Evolutionary conservation across 1,140 invertebrate species (phyloP).

Genomic region (Lepidurus couesii): DNA sequence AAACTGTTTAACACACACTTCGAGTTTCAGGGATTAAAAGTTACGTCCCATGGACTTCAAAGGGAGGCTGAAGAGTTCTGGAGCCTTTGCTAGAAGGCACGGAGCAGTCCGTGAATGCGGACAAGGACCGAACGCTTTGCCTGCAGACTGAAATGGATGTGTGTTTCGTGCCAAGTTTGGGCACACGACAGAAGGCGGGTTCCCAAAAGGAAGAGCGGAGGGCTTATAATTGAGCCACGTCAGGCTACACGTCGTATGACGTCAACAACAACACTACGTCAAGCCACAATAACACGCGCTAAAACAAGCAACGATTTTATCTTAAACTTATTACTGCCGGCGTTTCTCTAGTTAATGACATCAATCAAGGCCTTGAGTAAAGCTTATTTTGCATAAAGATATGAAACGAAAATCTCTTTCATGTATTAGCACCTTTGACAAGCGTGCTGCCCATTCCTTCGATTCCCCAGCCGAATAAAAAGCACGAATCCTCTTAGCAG

Average conservation of each 20-base stretch:
- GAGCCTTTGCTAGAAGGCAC: not conserved
- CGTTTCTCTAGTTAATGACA: too few species aligned
- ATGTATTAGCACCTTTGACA: too few species aligned
- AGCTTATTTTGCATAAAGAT: too few species aligned
- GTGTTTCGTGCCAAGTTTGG: conserved; percentile 16
- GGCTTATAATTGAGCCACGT: not conserved
- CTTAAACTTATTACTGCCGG: too few species aligned
- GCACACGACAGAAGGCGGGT: not conserved
- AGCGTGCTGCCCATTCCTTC: too few species aligned
- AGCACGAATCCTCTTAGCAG: too few species aligned
- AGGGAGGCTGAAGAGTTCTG: not conserved
- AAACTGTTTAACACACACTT: not conserved
- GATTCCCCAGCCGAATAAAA: too few species aligned
- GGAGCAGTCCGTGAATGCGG: not conserved
- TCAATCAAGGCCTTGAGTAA: too few species aligned
- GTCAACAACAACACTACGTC: too few species aligned
- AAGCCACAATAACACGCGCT: too few species aligned
- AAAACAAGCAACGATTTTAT: too few species aligned
- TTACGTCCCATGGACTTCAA: not conserved
- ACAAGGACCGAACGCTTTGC: not conserved
- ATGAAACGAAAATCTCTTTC: too few species aligned
- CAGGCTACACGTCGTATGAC: not conserved
- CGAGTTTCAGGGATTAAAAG: not conserved
- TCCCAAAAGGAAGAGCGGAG: not conserved
- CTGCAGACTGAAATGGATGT: conserved; percentile 21